Evolutionary conservation across 1,140 invertebrate genomes (phyloP).

Genomic region (Doryteuthis pealeii): DNA sequence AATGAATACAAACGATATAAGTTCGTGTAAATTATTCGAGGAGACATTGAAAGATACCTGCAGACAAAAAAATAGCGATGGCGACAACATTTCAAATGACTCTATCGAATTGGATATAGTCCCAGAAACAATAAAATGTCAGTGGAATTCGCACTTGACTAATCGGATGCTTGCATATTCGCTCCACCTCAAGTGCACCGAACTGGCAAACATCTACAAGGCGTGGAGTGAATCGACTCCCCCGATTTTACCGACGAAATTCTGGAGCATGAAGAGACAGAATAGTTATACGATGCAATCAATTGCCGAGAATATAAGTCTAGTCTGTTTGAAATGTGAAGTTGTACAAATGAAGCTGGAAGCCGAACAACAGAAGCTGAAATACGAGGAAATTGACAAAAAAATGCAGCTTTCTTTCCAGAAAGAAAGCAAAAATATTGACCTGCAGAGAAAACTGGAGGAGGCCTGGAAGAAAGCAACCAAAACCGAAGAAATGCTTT

Average conservation of each 20-base stretch:
- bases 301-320: neutral
- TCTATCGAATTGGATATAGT: neutral
- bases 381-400: slow-evolving; percentile 4
- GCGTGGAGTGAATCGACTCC: neutral
- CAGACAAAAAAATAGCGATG: too few species aligned
- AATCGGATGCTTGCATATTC: neutral
- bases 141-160: neutral
- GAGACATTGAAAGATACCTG: too few species aligned
- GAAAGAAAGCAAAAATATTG: neutral
- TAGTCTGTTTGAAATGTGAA: neutral
- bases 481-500: neutral
- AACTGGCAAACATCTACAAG: neutral
- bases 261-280: neutral
- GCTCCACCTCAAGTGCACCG: neutral
- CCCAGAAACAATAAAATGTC: neutral
- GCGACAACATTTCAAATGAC: too few species aligned
- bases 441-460: neutral
- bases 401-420: neutral
- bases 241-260: neutral
- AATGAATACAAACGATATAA: too few species aligned
- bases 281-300: neutral
- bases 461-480: neutral
- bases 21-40: too few species aligned
- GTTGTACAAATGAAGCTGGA: neutral
- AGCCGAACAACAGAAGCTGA: neutral